Evolutionary conservation across 2,888 invertebrate genomes (phyloP).

Genomic region (Eumerus sabulonum): DNA sequence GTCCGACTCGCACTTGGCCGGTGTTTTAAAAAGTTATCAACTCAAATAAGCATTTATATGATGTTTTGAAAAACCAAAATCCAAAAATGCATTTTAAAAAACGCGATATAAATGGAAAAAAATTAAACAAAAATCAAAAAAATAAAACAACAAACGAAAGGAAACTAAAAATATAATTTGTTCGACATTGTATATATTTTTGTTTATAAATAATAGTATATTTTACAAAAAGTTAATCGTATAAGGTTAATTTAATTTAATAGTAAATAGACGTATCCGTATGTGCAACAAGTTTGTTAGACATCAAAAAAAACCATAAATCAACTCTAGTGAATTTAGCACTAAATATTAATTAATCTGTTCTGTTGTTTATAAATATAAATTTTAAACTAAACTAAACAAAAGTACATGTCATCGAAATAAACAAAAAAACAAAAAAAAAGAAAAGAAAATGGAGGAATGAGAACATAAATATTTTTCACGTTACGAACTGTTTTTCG

Average conservation of each 20-base stretch:
- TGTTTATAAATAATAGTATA: conserved; percentile 55
- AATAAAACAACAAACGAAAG: no score
- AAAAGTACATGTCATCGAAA: conserved; percentile 52
- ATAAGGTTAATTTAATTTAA: conserved; percentile 29
- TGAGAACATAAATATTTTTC: no score
- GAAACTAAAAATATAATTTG: background rate
- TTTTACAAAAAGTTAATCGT: conserved; percentile 54
- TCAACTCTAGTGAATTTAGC: conserved; percentile 46
- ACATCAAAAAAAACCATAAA: conserved; percentile 11
- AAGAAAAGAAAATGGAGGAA: no score
- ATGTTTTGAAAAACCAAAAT: no score
- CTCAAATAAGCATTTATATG: no score
- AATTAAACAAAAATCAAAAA: no score
- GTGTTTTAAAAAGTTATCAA: no score
- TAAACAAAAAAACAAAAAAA: conserved; percentile 43
- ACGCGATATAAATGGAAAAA: no score
- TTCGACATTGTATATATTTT: conserved; percentile 18
- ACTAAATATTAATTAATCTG: conserved; percentile 47
- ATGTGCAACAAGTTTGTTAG: conserved; percentile 9
- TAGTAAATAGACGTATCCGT: conserved; percentile 26
- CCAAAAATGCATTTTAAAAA: no score
- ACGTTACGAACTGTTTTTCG: no score
- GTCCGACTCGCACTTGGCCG: no score
- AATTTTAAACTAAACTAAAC: conserved; percentile 56
- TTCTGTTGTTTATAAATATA: conserved; percentile 17